Conservation (phyloP, 2,113 vertebrate genomes). For the Tor tambroides region DNA sequence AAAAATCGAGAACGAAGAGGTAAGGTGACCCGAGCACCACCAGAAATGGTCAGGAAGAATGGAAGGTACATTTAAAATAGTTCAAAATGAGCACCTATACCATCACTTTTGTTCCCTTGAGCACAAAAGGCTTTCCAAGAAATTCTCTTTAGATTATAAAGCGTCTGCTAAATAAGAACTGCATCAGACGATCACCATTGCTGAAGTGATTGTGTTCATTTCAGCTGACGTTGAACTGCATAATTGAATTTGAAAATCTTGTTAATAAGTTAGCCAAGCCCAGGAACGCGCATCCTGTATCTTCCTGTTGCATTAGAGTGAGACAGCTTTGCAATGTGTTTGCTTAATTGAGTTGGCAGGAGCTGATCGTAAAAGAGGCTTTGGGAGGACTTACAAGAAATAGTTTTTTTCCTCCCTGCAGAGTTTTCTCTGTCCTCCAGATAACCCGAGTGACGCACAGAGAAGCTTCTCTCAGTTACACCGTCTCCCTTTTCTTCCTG, state of each 20-base stretch:
- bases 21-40: constrained; percentile 65
- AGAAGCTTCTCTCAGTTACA: constrained; percentile 7
- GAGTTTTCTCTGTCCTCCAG: constrained; percentile 38
- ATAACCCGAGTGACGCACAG: constrained; percentile 35
- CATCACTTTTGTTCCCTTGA: neutral
- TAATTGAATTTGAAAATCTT: constrained; percentile 34
- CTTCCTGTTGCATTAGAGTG: constrained; percentile 34
- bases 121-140: neutral
- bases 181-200: neutral
- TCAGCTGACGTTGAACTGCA: neutral
- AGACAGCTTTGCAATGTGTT: constrained; percentile 33
- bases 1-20: constrained; percentile 99
- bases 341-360: constrained; percentile 41
- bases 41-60: neutral
- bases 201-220: neutral
- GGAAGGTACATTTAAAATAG: neutral
- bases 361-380: constrained; percentile 43
- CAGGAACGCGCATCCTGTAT: neutral
- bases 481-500: constrained; percentile 50
- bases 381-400: constrained; percentile 31
- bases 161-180: neutral
- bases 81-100: neutral
- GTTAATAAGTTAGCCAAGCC: constrained; percentile 34
- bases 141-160: neutral
- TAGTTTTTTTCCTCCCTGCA: constrained; percentile 38